Evolutionary conservation across 2,888 invertebrate genomes (phyloP), one percentile per base, ranked within the genome.

Genomic region (Fragum sueziense): DNA sequence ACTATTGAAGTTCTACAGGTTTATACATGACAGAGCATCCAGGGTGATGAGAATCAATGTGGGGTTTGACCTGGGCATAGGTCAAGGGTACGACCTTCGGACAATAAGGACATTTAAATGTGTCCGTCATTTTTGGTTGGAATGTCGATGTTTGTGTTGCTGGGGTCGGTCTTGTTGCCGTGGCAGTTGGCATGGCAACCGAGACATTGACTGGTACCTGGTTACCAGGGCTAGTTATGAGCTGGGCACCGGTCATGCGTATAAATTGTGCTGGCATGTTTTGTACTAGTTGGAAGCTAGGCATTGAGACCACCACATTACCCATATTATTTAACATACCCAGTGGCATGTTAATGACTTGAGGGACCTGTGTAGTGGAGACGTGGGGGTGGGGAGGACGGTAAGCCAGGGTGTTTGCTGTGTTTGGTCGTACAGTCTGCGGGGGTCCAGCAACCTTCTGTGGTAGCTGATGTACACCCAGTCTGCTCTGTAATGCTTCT

Each of bases 41-140:
- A 22, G 88, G 89, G 62, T 90, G 90, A n/a, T 77, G 70, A n/a
- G 84, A 81, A 54, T 88, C 86, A 61, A 90, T 90, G 72, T 90
- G 90, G 22, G 86, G 86, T 47, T 88, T 83, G 27, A 90, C 89
- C 61, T 90, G 88, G 25, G 73, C 82, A 47, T 84, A 76, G 14
- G 65, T 74, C 17, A 88, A 67, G 22, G 86, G 84, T 6, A 83
- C 76, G 11, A 85, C 54, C 52, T 79, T 76, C 1, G 87, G 82
- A 75, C 87, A 86, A 71, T 88, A 88, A 2, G 87, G 87, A 77
- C 87, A 88, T 76, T 84, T 86, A 29, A 85, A 86, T 31, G 81
- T 75, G 2, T 75, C 73, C 27, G 61, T 79, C 47, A 77, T 68
- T 0, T 70, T n/a, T 62, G 69, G 70, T n/a, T 65, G 65, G 31